phyloP scores from a whole-genome alignment of 2,797 vertebrate genomes.

The Mormyrus proboscirostris region DNA sequence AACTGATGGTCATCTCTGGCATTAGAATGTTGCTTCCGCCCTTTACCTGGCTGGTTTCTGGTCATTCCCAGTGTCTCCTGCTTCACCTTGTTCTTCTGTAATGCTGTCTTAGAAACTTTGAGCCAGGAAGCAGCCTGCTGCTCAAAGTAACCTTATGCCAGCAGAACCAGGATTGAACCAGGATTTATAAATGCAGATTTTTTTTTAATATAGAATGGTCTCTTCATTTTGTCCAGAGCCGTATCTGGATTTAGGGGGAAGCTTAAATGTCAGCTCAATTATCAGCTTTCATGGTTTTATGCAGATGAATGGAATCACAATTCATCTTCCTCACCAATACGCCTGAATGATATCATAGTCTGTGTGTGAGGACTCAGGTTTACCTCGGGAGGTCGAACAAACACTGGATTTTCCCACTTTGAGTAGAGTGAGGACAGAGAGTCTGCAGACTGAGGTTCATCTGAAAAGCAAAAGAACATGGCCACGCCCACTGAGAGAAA shows the following conservation, averaged over 20 bases:
- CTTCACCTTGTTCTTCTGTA: background rate
- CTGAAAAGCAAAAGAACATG: constrained; percentile 37
- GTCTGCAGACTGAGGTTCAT: constrained; percentile 35
- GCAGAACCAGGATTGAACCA: background rate
- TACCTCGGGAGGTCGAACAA: constrained; percentile 74
- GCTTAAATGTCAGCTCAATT: background rate
- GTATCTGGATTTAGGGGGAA: background rate
- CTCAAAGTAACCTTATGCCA: background rate
- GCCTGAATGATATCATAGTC: background rate
- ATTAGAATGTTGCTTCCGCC: background rate
- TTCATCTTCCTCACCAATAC: background rate
- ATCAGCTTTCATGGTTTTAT: background rate
- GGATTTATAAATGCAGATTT: background rate
- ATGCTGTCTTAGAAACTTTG: background rate
- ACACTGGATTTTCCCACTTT: constrained; percentile 91
- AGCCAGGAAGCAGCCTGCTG: background rate
- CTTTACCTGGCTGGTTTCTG: background rate
- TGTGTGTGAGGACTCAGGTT: constrained; percentile 22
- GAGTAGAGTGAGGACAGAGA: constrained; percentile 74
- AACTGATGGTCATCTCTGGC: background rate
- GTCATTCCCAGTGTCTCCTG: background rate
- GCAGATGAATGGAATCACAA: background rate
- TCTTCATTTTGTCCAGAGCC: background rate
- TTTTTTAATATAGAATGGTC: background rate
- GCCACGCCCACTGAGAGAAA: constrained; percentile 1